A percentile compares a stretch with the other conserved stretches of the same genome.
phyloP scores from a whole-genome alignment of 2,888 invertebrate genomes.

The Cephus spinipes region DNA sequence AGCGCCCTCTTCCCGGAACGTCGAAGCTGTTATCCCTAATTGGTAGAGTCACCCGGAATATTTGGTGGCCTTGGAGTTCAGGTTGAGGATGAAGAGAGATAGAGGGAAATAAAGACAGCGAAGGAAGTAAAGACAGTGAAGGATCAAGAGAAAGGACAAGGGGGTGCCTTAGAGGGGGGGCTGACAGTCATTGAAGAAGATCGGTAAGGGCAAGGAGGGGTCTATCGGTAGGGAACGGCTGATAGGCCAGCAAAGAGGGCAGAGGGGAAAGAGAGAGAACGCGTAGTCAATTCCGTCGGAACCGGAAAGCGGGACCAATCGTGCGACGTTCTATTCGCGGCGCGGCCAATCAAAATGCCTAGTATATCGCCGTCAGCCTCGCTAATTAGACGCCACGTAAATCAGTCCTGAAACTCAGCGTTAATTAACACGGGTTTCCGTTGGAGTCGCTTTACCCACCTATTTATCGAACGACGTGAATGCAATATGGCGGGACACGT shows the following conservation, averaged over 20 bases:
- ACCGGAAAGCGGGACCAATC: conserved; percentile 57
- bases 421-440: conserved; percentile 66
- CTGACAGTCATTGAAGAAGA: neutral
- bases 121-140: neutral
- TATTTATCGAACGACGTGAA: conserved; percentile 59
- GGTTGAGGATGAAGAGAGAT: neutral
- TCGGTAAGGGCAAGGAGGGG: neutral
- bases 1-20: neutral
- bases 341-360: conserved; percentile 65
- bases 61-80: neutral
- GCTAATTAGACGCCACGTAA: conserved; percentile 67
- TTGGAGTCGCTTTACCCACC: conserved; percentile 59
- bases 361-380: conserved; percentile 63
- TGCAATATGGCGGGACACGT: conserved; percentile 46
- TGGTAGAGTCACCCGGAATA: neutral
- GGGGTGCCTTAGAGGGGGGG: neutral
- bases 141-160: neutral
- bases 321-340: conserved; percentile 50
- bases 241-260: neutral
- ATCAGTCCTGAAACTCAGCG: conserved; percentile 66
- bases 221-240: neutral
- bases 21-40: neutral
- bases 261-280: conserved; percentile 11
- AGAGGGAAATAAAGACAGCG: neutral
- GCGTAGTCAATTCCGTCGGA: conserved; percentile 51